Percentiles rank a stretch among this genome's conserved stretches.
Conservation (phyloP, 2,888 invertebrate genomes). For the Desoria tigrina region DNA sequence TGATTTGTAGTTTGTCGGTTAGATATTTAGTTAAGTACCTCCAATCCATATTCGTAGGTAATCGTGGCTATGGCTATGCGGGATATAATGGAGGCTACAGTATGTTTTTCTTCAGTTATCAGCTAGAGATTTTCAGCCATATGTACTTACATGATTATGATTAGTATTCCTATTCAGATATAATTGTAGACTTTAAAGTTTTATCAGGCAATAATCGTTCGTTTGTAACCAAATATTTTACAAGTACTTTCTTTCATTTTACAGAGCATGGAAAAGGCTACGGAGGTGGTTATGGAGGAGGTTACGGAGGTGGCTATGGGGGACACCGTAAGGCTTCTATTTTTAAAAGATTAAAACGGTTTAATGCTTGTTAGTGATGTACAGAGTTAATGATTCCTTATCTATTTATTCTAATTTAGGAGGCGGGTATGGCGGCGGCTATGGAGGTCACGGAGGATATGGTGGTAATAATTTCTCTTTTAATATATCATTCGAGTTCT, state of each 20-base stretch:
- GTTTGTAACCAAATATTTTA: neutral
- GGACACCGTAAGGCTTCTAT: neutral
- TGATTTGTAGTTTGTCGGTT: too few relatives aligned
- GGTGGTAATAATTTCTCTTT: conserved; percentile 4
- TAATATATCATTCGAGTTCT: neutral
- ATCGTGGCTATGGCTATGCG: neutral
- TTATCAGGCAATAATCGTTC: neutral
- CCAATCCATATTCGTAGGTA: too few relatives aligned
- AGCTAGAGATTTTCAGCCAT: too few relatives aligned
- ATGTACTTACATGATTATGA: neutral
- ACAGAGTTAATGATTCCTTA: neutral
- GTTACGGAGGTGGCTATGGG: conserved; percentile 17
- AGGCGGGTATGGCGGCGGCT: conserved; percentile 11
- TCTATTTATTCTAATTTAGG: conserved; percentile 1
- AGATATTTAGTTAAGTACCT: too few relatives aligned
- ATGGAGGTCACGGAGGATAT: conserved; percentile 1
- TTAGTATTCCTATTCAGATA: neutral
- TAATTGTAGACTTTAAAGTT: neutral
- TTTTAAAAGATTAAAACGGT: neutral
- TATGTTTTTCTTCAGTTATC: too few relatives aligned
- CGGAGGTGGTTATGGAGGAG: conserved; percentile 10
- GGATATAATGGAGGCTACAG: neutral
- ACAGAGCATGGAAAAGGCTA: conserved; percentile 5
- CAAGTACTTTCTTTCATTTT: neutral
- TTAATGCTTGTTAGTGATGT: neutral